phyloP scores from a whole-genome alignment of 2,888 invertebrate genomes.

The Nephrocerus scutellatus region DNA sequence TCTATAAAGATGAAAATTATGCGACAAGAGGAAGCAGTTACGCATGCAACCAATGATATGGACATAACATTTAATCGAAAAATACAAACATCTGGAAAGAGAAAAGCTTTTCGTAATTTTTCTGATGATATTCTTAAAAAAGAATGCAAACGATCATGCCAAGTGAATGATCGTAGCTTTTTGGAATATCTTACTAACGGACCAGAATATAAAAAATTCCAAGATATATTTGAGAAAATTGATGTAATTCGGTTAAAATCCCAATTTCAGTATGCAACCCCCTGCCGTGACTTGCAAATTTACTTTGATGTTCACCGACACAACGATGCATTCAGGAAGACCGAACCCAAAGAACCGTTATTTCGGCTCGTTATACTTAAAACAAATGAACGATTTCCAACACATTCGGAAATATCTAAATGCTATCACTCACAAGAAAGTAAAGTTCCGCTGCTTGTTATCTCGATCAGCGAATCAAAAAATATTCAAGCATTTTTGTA shows the following conservation, averaged over 20 bases:
- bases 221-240: constrained; percentile 33
- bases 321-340: constrained; percentile 35
- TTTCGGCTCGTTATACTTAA: constrained; percentile 36
- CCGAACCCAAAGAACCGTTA: constrained; percentile 32
- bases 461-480: constrained; percentile 44
- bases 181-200: constrained; percentile 34
- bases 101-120: no score
- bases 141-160: constrained; percentile 1
- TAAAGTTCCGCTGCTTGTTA: constrained; percentile 34
- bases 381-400: constrained; percentile 32
- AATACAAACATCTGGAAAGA: constrained; percentile 24
- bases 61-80: constrained; percentile 9
- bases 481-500: constrained; percentile 44
- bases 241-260: constrained; percentile 31
- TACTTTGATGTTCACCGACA: constrained; percentile 40
- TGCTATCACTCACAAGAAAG: constrained; percentile 29
- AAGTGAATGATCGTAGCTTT: constrained; percentile 25
- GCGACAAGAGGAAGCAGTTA: neutral
- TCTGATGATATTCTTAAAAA: no score
- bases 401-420: constrained; percentile 30
- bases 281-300: constrained; percentile 24
- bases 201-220: constrained; percentile 29
- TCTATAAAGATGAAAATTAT: constrained; percentile 12
- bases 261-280: constrained; percentile 8
- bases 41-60: neutral